Conservation (phyloP, 2,888 invertebrate genomes). For the Calameuta idolon region DNA sequence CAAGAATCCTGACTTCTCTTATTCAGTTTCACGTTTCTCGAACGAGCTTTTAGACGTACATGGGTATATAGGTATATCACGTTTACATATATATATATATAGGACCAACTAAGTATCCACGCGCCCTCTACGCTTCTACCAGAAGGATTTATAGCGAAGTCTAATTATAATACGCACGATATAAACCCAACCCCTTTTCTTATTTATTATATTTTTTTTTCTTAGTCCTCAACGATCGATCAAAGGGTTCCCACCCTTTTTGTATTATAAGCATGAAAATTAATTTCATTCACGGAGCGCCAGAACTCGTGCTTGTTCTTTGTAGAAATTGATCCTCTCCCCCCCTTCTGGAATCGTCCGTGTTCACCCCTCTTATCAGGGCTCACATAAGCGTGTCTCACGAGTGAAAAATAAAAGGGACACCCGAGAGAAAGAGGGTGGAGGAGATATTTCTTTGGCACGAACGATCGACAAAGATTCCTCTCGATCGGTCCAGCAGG, state of each 20-base stretch:
- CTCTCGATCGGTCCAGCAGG: background rate
- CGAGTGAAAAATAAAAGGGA: background rate
- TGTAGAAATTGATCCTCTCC: background rate
- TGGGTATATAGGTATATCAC: background rate
- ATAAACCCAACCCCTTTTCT: background rate
- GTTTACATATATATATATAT: background rate
- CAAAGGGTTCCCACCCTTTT: background rate
- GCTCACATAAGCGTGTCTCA: background rate
- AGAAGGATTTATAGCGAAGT: constrained; percentile 37
- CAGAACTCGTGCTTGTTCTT: background rate
- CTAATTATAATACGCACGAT: constrained; percentile 29
- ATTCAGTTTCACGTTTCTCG: constrained; percentile 5
- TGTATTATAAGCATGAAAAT: background rate
- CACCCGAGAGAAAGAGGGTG: background rate
- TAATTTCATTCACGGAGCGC: too few relatives aligned
- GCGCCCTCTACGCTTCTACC: background rate
- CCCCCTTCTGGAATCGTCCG: background rate
- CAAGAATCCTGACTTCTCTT: constrained; percentile 39
- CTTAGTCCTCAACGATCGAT: background rate
- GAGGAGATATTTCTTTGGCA: background rate
- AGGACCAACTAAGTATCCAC: background rate
- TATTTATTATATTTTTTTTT: background rate
- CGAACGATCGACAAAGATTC: background rate
- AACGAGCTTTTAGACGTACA: constrained; percentile 31
- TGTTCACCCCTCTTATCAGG: background rate